Base-by-base conservation (phyloP, 2,113 vertebrate genomes). In the Cochlearius cochlearius region DNA sequence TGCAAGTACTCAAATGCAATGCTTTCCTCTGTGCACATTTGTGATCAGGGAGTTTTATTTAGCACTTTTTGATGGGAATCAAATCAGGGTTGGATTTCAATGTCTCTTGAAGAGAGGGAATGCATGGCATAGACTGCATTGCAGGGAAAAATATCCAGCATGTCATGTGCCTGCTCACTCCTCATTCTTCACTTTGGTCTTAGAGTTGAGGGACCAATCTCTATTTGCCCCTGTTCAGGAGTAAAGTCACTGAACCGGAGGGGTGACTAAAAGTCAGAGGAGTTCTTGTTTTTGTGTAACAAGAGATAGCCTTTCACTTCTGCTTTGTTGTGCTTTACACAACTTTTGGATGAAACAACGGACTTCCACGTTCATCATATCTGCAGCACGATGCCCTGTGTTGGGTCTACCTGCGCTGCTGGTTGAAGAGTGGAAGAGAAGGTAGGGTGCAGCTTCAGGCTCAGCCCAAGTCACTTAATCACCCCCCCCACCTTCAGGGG, bases 11-110 rank as follows among this genome's bases (percentile, higher is more conserved):
- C 67, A 69, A 67, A 81, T 73, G 41, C 36, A 64, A 18, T 59
- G 59, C 26, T 93, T 75, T 92, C 69, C 50, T 58, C 80, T 50
- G 45, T 14, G 5, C 27, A 36, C 47, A 10, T 63, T 88, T 78
- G 59, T 92, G 55, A 87, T 75, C 66, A 85, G 77, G 58, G 58
- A 85, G 85, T 81, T 95, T 88, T 95, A 47, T 76, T 87, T 90
- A 91, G 84, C 59, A 43, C 55, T 90, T 77, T 67, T 90, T 86
- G 77, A 66, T 83, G 55, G 93, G 50, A 92, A 50, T 88, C 62
- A 73, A 96, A 69, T 73, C 67, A 79, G 80, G 30, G 30, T 36
- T 90, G 71, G 38, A 76, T 97, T 97, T 95, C 89, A 86, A 15
- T 58, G 66, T 93, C 74, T 83, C 87, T 74, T 15, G 15, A 82